Base-by-base conservation (phyloP, 1,140 invertebrate genomes). In the Oncopeltus fasciatus region DNA sequence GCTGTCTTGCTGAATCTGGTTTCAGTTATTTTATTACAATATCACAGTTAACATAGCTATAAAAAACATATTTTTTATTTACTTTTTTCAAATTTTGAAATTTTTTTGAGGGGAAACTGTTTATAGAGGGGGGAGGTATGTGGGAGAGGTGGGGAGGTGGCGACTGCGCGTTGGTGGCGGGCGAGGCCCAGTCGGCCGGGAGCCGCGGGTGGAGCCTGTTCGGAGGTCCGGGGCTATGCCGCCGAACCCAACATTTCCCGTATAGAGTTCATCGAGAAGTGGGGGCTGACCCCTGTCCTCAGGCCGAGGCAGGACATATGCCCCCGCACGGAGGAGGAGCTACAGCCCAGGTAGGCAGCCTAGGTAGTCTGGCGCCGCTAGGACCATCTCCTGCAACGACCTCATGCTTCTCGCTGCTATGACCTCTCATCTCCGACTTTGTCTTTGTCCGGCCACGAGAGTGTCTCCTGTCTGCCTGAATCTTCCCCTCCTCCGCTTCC, bases 201-300 rank as follows among this genome's bases (percentile, higher is more conserved):
- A 64, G 58, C 28, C 43, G 57, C 51, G 18, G 28, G 46, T 56
- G 63, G 31, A 57, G 46, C 60, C 57, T 20, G 61, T 46, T 60
- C 51, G 24, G 58, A 18, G 44, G 49, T 53, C 49, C 49, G 57
- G 53, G 61, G 61, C 59, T 44, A 18, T 33, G 66, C 49, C 57
- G 61, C 59, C 46, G 44, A 61, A 31, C 47, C 80, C 86, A 91
- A 87, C 85, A 92, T 92, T 92, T 88, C 88, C 81, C 87, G 88
- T 80, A 87, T 91, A 86, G 88, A 91, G 83, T 88, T 90, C 79
- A 85, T 90, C 79, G 89, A 91, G 81, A 88, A 88, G 90, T 92
- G 88, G 89, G 88, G 89, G 85, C 86, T 90, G 78, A 90, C 88
- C 81, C 88, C 89, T 84, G 88, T 91, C 84, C 86, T 91, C 82